A percentile compares a stretch with the other conserved stretches of the same genome.
Evolutionary conservation across 2,888 invertebrate species (phyloP).

Genomic region (Merodon equestris): DNA sequence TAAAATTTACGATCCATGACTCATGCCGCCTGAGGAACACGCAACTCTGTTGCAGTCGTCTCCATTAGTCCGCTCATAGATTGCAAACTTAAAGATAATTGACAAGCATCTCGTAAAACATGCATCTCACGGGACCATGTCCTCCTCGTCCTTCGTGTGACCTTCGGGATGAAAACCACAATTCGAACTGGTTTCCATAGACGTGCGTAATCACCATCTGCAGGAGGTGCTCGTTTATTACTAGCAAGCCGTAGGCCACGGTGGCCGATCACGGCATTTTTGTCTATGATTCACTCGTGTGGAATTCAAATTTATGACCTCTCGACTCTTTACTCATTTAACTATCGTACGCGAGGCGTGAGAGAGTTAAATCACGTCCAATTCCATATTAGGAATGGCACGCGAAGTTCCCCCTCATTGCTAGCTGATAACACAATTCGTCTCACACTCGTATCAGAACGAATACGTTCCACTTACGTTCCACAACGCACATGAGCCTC

Average conservation of each 20-base stretch:
- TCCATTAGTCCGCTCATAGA: constrained; percentile 58
- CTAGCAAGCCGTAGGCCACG: not conserved
- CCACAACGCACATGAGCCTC: not conserved
- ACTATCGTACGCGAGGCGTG: constrained; percentile 36
- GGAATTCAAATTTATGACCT: constrained; percentile 60
- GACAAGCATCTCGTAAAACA: constrained; percentile 37
- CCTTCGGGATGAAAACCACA: constrained; percentile 27
- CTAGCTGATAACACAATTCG: constrained; percentile 25
- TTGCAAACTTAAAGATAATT: constrained; percentile 41
- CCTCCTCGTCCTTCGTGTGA: constrained; percentile 11
- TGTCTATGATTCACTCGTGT: constrained; percentile 51
- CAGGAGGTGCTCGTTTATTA: constrained; percentile 11
- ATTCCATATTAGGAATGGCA: constrained; percentile 57
- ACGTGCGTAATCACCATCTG: constrained; percentile 53
- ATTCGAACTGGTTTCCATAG: constrained; percentile 32
- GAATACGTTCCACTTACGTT: too few species aligned
- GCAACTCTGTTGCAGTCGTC: constrained; percentile 37
- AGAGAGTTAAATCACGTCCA: constrained; percentile 36
- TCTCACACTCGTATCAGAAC: too few species aligned
- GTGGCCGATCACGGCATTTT: constrained; percentile 1
- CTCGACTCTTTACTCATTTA: constrained; percentile 5
- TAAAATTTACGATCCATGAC: constrained; percentile 20
- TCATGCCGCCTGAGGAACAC: constrained; percentile 19
- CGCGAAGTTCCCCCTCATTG: constrained; percentile 38
- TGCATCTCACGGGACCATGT: constrained; percentile 13